Conservation (phyloP, 2,797 vertebrate genomes). For the Lindbergichthys nudifrons region DNA sequence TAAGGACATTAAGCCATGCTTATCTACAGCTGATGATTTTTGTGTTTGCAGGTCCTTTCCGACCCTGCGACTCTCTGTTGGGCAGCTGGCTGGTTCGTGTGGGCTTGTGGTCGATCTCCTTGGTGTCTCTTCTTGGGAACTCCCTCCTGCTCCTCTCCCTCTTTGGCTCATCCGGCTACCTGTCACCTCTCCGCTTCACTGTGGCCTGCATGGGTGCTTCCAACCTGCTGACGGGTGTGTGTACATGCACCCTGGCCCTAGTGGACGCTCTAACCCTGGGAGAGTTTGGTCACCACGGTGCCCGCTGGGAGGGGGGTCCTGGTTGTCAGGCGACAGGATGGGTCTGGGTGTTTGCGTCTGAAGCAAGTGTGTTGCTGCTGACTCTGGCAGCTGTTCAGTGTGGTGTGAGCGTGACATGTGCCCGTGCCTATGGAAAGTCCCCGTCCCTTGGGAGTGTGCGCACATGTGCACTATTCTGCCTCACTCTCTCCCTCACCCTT, state of each 20-base stretch:
- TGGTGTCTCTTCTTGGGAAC: slow-evolving; percentile 91
- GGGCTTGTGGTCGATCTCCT: slow-evolving; percentile 90
- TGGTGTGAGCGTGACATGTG: slow-evolving; percentile 88
- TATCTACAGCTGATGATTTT: slow-evolving; percentile 24
- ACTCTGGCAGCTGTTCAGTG: slow-evolving; percentile 92
- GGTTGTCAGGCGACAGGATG: slow-evolving; percentile 93
- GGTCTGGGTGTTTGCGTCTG: slow-evolving; percentile 91
- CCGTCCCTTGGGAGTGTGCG: slow-evolving; percentile 86
- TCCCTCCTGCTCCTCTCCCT: slow-evolving; percentile 89
- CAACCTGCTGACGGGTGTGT: slow-evolving; percentile 91
- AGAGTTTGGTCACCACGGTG: slow-evolving; percentile 89
- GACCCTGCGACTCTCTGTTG: slow-evolving; percentile 93
- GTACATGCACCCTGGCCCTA: slow-evolving; percentile 89
- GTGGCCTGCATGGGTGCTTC: slow-evolving; percentile 92
- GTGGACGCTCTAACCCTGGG: slow-evolving; percentile 91
- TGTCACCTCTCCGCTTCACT: slow-evolving; percentile 92
- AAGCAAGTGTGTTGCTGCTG: slow-evolving; percentile 91
- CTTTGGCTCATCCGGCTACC: slow-evolving; percentile 86
- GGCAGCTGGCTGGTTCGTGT: slow-evolving; percentile 95
- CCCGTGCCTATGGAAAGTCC: slow-evolving; percentile 86
- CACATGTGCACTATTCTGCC: slow-evolving; percentile 87
- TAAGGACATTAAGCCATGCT: not conserved
- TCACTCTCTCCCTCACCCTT: slow-evolving; percentile 85
- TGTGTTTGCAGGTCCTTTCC: slow-evolving; percentile 90
- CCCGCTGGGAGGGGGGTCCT: slow-evolving; percentile 89